Percentiles rank a stretch among this genome's conserved stretches.
Conservation (phyloP, 2,888 invertebrate genomes). For the Alviniconcha strummeri region DNA sequence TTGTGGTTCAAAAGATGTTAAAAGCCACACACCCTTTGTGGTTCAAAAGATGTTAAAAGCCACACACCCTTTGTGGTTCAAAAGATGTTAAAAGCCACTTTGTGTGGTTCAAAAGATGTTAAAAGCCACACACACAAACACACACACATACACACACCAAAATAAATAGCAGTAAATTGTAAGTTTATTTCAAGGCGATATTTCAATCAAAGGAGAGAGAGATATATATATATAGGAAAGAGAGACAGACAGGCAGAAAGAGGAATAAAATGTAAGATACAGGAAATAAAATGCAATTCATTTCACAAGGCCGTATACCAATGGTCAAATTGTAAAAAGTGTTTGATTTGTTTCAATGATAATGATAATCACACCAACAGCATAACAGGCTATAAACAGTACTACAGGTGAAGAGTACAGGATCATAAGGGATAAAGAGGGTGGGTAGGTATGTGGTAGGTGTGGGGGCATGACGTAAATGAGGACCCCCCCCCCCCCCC, state of each 20-base stretch:
- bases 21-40: too few relatives aligned
- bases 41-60: too few relatives aligned
- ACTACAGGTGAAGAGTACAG: not conserved
- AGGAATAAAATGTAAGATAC: not conserved
- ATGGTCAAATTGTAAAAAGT: not conserved
- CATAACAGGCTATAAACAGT: not conserved
- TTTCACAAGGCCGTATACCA: constrained; percentile 8
- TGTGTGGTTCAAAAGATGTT: too few relatives aligned
- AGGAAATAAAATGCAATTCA: not conserved
- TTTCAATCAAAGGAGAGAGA: constrained; percentile 18
- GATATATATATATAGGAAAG: not conserved
- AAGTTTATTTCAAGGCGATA: constrained; percentile 30
- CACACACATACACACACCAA: not conserved
- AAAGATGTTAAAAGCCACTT: too few relatives aligned
- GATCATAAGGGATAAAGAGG: not conserved
- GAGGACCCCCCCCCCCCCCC: too few relatives aligned
- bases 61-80: too few relatives aligned
- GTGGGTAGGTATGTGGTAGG: not conserved
- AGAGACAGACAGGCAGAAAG: not conserved
- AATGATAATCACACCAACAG: constrained; percentile 7
- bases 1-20: too few relatives aligned
- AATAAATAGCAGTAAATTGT: constrained; percentile 20
- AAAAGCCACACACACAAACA: not conserved
- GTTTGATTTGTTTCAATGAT: constrained; percentile 7
- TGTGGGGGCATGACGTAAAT: too few relatives aligned